Conservation (phyloP, 2,888 invertebrate species). For the Tetragnatha montana region DNA sequence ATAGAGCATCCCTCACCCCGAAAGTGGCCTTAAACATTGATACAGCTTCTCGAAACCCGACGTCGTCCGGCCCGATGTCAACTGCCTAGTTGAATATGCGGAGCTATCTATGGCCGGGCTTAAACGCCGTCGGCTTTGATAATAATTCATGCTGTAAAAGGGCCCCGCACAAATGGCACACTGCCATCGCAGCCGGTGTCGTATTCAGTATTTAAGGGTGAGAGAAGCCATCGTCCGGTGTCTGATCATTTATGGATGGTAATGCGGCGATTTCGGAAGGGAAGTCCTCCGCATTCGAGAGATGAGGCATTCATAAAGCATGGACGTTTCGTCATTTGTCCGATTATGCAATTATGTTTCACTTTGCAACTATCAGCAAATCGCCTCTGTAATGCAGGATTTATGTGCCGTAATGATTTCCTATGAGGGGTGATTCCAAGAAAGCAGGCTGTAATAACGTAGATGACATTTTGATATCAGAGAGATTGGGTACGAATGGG, state of each 20-base stretch:
- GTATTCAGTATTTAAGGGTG: constrained; percentile 53
- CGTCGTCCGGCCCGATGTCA: constrained; percentile 6
- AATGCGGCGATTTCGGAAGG: constrained; percentile 18
- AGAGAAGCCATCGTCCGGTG: constrained; percentile 13
- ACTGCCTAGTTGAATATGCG: constrained; percentile 15
- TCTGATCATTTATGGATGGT: constrained; percentile 50
- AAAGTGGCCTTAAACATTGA: background rate
- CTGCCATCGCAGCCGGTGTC: background rate
- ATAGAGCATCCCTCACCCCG: background rate
- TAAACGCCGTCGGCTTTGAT: constrained; percentile 11
- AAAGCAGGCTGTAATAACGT: background rate
- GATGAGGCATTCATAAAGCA: background rate
- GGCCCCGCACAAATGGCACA: background rate
- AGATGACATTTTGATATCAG: background rate
- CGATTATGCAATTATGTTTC: constrained; percentile 32
- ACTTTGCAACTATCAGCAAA: background rate
- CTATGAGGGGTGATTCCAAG: background rate
- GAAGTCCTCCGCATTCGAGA: background rate
- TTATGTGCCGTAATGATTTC: constrained; percentile 17
- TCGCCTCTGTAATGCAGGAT: background rate
- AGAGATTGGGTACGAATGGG: background rate
- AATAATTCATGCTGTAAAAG: constrained; percentile 48
- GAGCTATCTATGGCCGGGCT: background rate
- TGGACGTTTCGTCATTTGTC: constrained; percentile 19
- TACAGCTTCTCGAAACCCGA: background rate